Percentiles rank a stretch among this genome's conserved stretches.
Conservation (phyloP, 2,888 invertebrate genomes). For the Diplolepis rosae region DNA sequence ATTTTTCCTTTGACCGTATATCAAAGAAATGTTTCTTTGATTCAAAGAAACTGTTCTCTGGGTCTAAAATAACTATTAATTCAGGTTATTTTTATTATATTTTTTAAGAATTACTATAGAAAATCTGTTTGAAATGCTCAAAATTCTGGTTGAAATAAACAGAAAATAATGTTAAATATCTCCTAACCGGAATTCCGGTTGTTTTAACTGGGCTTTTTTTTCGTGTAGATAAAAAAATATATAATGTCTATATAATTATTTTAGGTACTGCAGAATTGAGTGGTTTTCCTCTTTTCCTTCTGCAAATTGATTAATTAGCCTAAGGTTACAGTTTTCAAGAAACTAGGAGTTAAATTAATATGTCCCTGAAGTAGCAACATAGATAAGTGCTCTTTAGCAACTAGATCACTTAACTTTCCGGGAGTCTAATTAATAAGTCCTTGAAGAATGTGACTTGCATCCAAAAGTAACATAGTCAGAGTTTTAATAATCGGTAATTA, state of each 20-base stretch:
- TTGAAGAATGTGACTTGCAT: background rate
- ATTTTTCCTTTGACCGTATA: too few species aligned
- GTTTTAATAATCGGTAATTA: too few species aligned
- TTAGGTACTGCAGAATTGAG: background rate
- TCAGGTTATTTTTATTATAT: too few species aligned
- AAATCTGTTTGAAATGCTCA: too few species aligned
- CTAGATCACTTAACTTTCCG: background rate
- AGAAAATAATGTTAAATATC: background rate
- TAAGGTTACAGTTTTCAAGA: background rate
- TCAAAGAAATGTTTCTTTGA: too few species aligned
- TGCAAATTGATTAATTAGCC: slow-evolving; percentile 18
- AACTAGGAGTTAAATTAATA: slow-evolving; percentile 5
- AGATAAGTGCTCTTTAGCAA: background rate
- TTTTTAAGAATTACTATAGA: too few species aligned
- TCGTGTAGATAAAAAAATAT: background rate
- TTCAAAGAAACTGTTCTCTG: too few species aligned
- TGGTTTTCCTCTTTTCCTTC: background rate
- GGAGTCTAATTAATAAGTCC: slow-evolving; percentile 8
- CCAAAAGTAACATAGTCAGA: background rate
- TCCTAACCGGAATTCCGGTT: too few species aligned
- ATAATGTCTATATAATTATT: background rate
- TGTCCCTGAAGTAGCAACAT: slow-evolving; percentile 11
- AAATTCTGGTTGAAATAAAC: too few species aligned
- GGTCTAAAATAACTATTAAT: too few species aligned
- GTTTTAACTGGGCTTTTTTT: too few species aligned